Evolutionary conservation across 2,113 vertebrate species (phyloP).

Genomic region (Hyperopisus bebe): DNA sequence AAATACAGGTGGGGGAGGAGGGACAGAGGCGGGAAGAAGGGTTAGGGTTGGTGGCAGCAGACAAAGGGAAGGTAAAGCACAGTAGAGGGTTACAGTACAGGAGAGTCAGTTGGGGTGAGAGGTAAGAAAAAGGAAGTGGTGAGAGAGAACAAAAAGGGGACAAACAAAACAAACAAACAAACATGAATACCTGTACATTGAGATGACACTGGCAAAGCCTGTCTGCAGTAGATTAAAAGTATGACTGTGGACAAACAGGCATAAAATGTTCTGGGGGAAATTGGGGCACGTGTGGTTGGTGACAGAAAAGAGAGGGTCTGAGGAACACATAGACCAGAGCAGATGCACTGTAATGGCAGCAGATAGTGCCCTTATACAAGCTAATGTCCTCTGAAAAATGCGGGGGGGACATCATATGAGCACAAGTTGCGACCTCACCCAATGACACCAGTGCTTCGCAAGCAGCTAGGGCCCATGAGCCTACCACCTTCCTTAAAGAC

Average conservation of each 20-base stretch:
- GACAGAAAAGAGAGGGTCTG: neutral
- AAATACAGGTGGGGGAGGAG: constrained; percentile 22
- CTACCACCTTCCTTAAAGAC: neutral
- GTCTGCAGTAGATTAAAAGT: neutral
- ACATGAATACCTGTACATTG: neutral
- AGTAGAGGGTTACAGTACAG: neutral
- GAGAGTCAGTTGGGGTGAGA: constrained; percentile 15
- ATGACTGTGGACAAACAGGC: neutral
- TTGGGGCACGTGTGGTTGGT: neutral
- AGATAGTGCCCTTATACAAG: neutral
- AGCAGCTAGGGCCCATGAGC: neutral
- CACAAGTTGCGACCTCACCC: constrained; percentile 3
- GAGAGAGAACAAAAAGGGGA: neutral
- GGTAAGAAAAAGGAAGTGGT: constrained; percentile 17
- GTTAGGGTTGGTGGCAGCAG: neutral
- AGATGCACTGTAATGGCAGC: constrained; percentile 5
- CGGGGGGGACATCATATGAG: neutral
- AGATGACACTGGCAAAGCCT: neutral
- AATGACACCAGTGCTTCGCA: neutral
- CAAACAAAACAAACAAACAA: neutral
- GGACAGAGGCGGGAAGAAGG: constrained; percentile 19
- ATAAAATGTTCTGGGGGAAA: neutral
- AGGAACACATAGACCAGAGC: neutral
- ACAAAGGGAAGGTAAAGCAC: neutral
- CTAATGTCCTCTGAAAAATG: neutral